These are phyloP conservation scores for Knipowitschia caucasica DNA, from an alignment of 2,797 vertebrate genomes.

Conservation along the genomic window DNA sequence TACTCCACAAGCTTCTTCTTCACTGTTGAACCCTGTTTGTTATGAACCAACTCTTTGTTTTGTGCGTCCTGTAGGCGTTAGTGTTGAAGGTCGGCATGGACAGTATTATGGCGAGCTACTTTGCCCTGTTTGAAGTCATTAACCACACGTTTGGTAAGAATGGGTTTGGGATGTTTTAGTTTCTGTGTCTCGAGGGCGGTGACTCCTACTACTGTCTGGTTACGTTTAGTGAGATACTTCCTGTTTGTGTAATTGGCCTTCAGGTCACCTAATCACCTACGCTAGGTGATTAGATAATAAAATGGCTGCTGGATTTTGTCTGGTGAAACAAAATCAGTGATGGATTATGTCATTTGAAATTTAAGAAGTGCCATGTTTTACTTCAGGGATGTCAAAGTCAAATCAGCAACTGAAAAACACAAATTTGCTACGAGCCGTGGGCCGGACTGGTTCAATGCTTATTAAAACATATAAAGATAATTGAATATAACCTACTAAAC, in stretches of 20 bases:
- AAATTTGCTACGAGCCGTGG: too few relatives aligned
- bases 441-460: too few relatives aligned
- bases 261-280: slow-evolving; percentile 13
- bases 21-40: background rate
- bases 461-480: too few relatives aligned
- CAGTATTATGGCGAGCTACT: slow-evolving; percentile 92
- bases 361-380: too few relatives aligned
- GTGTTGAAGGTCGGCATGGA: slow-evolving; percentile 92
- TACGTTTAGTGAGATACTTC: slow-evolving; percentile 25
- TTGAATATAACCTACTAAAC: too few relatives aligned
- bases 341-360: too few relatives aligned
- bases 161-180: slow-evolving; percentile 75
- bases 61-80: slow-evolving; percentile 77
- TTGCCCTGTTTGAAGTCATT: slow-evolving; percentile 97
- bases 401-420: too few relatives aligned
- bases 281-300: slow-evolving; percentile 17
- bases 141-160: slow-evolving; percentile 95
- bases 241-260: background rate
- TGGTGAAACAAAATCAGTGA: too few relatives aligned
- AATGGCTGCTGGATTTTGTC: slow-evolving; percentile 10
- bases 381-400: too few relatives aligned
- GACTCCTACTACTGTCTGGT: background rate
- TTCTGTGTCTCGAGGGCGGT: background rate
- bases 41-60: background rate
- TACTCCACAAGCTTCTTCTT: background rate